Conservation (phyloP, 2,113 vertebrate species). For the Peucedramus taeniatus region DNA sequence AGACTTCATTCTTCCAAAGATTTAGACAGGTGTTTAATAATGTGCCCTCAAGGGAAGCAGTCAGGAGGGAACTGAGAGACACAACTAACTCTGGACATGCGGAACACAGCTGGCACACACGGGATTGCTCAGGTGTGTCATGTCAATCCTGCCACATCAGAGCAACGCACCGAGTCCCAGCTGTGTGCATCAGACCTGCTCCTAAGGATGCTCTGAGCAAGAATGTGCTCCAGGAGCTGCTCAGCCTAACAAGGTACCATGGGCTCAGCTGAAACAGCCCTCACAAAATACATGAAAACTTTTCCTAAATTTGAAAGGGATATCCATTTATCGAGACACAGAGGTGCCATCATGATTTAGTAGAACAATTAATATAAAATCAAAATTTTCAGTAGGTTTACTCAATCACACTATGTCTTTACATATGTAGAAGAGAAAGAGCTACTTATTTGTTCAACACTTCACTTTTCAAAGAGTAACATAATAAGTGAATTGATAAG, state of each 20-base stretch:
- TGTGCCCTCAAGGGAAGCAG: not conserved
- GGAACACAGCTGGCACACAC: not conserved
- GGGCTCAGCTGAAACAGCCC: not conserved
- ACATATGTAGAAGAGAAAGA: slow-evolving; percentile 22
- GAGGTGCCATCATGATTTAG: not conserved
- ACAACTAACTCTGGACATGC: fast-evolving
- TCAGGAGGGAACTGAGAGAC: not conserved
- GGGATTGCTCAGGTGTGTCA: fast-evolving
- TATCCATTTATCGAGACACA: not conserved
- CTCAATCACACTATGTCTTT: slow-evolving; percentile 3
- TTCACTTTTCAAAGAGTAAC: slow-evolving; percentile 55
- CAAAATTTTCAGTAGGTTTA: not conserved
- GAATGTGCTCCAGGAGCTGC: not conserved
- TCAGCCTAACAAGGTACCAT: not conserved
- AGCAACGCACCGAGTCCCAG: not conserved
- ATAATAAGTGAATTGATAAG: slow-evolving; percentile 65
- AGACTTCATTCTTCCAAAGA: not conserved
- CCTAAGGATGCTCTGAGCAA: not conserved
- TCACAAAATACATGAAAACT: not conserved
- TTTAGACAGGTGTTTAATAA: not conserved
- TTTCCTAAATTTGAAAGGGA: not conserved
- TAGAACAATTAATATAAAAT: slow-evolving; percentile 4
- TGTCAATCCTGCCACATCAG: not conserved
- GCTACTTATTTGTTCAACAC: slow-evolving; percentile 30
- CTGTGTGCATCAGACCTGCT: fast-evolving